phyloP scores from a whole-genome alignment of 2,113 vertebrate species.

The Bothrops jararaca region DNA sequence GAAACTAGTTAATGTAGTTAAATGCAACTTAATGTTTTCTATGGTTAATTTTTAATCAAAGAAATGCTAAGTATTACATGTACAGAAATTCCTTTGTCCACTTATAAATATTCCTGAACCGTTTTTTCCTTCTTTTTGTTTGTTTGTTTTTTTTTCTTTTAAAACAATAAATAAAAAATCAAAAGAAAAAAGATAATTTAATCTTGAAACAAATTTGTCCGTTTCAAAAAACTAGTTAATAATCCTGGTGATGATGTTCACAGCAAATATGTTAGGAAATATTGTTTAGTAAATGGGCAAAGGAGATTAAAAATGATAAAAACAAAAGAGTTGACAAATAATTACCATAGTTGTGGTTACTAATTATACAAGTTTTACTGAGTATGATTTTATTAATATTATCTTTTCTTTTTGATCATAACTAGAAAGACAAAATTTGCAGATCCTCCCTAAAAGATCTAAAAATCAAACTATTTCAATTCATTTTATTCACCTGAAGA shows the following conservation, averaged over 20 bases:
- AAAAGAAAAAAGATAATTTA: neutral
- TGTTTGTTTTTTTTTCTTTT: neutral
- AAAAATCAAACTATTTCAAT: neutral
- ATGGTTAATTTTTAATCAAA: neutral
- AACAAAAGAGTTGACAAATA: neutral
- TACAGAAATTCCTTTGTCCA: neutral
- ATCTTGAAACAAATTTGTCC: neutral
- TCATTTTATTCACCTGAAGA: neutral
- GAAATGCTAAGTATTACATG: neutral
- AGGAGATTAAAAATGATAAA: neutral
- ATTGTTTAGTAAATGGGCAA: neutral
- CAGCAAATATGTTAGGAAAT: neutral
- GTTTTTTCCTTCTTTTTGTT: neutral
- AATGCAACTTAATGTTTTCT: neutral
- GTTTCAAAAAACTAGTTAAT: neutral
- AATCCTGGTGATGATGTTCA: neutral
- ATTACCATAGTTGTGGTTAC: neutral
- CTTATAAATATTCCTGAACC: neutral
- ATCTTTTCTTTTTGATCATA: neutral
- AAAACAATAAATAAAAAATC: neutral
- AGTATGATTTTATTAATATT: neutral
- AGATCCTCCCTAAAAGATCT: neutral
- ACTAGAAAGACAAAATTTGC: neutral
- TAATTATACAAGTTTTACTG: neutral
- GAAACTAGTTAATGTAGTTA: neutral